Conservation (phyloP, 2,113 vertebrate species). For the Crocuta crocuta region DNA sequence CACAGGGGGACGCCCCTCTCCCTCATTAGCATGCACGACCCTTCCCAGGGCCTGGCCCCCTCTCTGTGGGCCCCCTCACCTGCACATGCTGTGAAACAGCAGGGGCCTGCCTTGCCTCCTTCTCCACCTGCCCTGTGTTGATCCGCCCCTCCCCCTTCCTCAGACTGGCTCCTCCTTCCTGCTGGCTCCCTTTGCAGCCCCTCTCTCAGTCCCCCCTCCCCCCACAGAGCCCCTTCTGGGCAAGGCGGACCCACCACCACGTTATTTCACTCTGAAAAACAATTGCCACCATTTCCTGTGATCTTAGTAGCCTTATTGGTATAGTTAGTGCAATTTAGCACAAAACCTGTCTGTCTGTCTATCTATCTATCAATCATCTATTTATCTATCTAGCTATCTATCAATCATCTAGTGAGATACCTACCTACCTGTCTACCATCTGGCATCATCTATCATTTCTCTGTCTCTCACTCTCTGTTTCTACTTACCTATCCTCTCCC, state of each 20-base stretch:
- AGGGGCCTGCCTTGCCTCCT: too few relatives aligned
- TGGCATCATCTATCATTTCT: neutral
- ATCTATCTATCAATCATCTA: too few relatives aligned
- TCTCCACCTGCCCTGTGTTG: neutral
- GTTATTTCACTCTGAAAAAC: neutral
- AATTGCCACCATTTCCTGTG: fast-evolving
- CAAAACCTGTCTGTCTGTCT: neutral
- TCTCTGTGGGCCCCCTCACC: neutral
- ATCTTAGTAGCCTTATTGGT: neutral
- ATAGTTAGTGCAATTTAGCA: too few relatives aligned
- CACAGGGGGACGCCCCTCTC: fast-evolving
- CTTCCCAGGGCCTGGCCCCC: neutral
- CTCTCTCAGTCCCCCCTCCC: too few relatives aligned
- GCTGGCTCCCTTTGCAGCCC: fast-evolving
- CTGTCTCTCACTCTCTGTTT: neutral
- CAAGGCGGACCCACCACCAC: neutral
- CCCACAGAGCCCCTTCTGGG: neutral
- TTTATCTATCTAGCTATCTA: neutral
- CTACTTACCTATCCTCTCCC: neutral
- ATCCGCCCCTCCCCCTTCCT: neutral
- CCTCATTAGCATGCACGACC: fast-evolving
- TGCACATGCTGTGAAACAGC: too few relatives aligned
- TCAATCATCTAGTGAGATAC: too few relatives aligned
- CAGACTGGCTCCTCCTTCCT: too few relatives aligned
- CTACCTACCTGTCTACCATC: too few relatives aligned